Evolutionary conservation across 1,140 invertebrate genomes (phyloP).

Genomic region (Lepidurus arcticus): DNA sequence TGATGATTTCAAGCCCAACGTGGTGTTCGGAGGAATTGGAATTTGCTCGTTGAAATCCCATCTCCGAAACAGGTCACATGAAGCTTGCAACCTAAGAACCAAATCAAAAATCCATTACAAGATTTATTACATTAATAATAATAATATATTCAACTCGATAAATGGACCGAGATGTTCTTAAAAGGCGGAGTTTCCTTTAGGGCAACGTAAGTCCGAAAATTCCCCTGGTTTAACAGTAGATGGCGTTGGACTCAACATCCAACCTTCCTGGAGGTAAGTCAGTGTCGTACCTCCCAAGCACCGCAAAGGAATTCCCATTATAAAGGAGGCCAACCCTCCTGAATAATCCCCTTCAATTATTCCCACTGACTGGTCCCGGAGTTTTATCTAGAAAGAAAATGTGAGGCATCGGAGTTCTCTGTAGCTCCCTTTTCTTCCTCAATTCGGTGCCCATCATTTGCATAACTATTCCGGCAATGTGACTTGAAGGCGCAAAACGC

Average conservation of each 20-base stretch:
- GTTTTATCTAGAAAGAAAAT: neutral
- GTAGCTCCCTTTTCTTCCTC: neutral
- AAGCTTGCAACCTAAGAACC: too few relatives aligned
- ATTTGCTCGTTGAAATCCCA: too few relatives aligned
- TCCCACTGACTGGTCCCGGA: neutral
- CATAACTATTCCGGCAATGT: conserved; percentile 19
- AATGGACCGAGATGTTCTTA: too few relatives aligned
- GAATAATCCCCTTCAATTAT: neutral
- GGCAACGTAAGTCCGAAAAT: neutral
- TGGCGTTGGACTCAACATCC: neutral
- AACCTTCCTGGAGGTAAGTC: neutral
- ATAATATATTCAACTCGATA: too few relatives aligned
- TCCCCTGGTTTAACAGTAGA: neutral
- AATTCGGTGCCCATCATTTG: conserved; percentile 7
- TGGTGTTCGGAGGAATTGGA: too few relatives aligned
- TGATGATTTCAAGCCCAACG: too few relatives aligned
- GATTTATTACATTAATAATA: too few relatives aligned
- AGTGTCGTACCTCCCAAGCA: neutral
- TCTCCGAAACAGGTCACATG: too few relatives aligned
- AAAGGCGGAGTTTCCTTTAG: too few relatives aligned
- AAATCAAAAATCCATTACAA: too few relatives aligned
- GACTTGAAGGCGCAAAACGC: conserved; percentile 16
- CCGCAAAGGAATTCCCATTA: conserved; percentile 18
- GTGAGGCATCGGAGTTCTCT: neutral
- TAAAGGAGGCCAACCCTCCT: neutral